Evolutionary conservation across 2,888 invertebrate species (phyloP), one percentile per base, ranked within the genome.

Genomic region (Synergus itoensis): DNA sequence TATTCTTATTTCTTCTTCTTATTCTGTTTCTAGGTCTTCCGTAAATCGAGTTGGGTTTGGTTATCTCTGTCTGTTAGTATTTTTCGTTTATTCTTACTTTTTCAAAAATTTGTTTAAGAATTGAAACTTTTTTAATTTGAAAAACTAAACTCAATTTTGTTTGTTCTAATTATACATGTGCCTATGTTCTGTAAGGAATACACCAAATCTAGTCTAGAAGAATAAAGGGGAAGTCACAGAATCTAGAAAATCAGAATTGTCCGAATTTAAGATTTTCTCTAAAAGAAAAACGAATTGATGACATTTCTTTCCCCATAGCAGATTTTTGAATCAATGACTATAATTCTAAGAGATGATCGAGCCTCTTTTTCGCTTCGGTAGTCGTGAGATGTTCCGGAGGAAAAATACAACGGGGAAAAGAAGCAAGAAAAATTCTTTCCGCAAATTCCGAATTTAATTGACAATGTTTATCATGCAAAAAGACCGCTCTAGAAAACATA

Each of bases 1-100:
- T 28, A 28, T 28, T 48, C 43, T 69, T 48, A 45, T 69, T 45
- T 45, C 14, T 45, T 45, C 69, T 69, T 45, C 16, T 67, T 48
- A 45, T 21, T 28, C n/a, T n/a, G 53, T 53, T 53, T 28, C 28
- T 28, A 28, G 28, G 28, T 28, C 28, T 28, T 28, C 28, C 28
- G 28, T 28, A 28, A 28, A 28, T 28, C 3, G 28, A 28, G 28
- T 28, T 28, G 28, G 3, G 28, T 28, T 28, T 28, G 2, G 28
- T 28, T 28, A 3, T 28, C 28, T 28, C 28, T 28, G 28, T 28
- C 28, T 28, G 28, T 28, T 28, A 28, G 28, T 28, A 3, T 28
- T 28, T 28, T 28, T 28, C 28, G 3, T 28, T 28, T 28, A 28
- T 28, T 28, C 28, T 28, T 28, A 3, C 3, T 28, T 28, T 3